Conservation (phyloP, 2,888 invertebrate species). For the Thecophora atra region DNA sequence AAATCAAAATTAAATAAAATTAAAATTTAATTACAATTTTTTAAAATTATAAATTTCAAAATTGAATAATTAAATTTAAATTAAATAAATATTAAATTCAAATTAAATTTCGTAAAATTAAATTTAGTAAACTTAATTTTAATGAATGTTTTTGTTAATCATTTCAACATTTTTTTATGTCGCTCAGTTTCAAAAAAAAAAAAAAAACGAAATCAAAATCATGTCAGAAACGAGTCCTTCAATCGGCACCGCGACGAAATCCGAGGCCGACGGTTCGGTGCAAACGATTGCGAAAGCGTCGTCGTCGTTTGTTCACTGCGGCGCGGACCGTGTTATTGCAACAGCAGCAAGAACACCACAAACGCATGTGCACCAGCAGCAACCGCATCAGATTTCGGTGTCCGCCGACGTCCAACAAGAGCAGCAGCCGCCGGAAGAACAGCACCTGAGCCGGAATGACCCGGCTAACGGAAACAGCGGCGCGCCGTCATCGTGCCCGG, state of each 20-base stretch:
- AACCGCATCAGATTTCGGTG: constrained; percentile 18
- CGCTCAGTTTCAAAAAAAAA: not conserved
- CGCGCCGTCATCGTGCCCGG: constrained; percentile 58
- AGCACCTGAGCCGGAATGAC: constrained; percentile 23
- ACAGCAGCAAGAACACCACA: constrained; percentile 28
- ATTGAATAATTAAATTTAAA: constrained; percentile 12
- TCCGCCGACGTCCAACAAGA: constrained; percentile 39
- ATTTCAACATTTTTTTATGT: too few relatives aligned
- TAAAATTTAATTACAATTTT: not conserved
- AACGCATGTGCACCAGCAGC: constrained; percentile 42
- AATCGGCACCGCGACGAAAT: constrained; percentile 45
- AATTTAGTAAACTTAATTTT: not conserved
- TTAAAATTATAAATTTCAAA: not conserved
- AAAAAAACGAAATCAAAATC: constrained; percentile 25
- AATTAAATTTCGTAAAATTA: not conserved
- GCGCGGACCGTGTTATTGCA: not conserved
- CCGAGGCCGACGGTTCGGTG: constrained; percentile 46
- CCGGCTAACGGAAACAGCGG: constrained; percentile 37
- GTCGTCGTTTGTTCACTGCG: constrained; percentile 1
- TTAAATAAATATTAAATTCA: not conserved
- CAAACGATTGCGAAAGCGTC: constrained; percentile 36
- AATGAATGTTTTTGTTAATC: too few relatives aligned
- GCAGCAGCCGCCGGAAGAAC: constrained; percentile 30
- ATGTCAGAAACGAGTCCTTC: constrained; percentile 51
- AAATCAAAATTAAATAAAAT: not conserved